phyloP scores from a whole-genome alignment of 2,888 invertebrate species.

The Cheilosia scutellata region DNA sequence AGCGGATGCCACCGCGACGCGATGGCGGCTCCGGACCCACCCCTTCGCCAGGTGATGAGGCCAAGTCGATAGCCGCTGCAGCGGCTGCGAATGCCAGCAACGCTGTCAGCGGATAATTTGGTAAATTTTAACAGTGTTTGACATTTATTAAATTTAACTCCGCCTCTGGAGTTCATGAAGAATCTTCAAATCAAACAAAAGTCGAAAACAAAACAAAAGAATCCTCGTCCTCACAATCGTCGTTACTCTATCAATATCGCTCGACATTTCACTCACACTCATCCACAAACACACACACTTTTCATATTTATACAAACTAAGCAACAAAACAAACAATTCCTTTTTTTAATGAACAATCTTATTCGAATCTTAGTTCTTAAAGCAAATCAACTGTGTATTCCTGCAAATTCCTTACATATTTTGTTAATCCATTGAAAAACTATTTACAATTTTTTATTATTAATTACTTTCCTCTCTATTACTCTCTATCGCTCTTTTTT shows the following conservation, averaged over 20 bases:
- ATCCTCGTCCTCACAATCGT: conserved; percentile 69
- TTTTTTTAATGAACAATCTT: conserved; percentile 67
- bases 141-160: conserved; percentile 31
- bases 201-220: conserved; percentile 50
- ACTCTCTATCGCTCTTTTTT: conserved; percentile 58
- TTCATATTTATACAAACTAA: conserved; percentile 55
- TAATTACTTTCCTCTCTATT: conserved; percentile 60
- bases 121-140: conserved; percentile 37
- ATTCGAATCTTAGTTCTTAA: conserved; percentile 73
- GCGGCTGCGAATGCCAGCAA: conserved; percentile 70
- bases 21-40: conserved; percentile 87
- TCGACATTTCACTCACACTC: conserved; percentile 59
- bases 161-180: conserved; percentile 24
- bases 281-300: conserved; percentile 29
- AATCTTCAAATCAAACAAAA: conserved; percentile 58
- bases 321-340: conserved; percentile 63
- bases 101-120: conserved; percentile 66
- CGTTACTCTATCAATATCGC: conserved; percentile 66
- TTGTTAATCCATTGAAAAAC: conserved; percentile 44
- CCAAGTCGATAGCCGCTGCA: conserved; percentile 71
- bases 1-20: conserved; percentile 98
- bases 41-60: conserved; percentile 86
- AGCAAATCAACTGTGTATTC: conserved; percentile 38
- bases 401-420: conserved; percentile 27
- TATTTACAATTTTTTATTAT: conserved; percentile 65